Evolutionary conservation across 2,888 invertebrate species (phyloP).

Genomic region (Subacronicta megacephala): DNA sequence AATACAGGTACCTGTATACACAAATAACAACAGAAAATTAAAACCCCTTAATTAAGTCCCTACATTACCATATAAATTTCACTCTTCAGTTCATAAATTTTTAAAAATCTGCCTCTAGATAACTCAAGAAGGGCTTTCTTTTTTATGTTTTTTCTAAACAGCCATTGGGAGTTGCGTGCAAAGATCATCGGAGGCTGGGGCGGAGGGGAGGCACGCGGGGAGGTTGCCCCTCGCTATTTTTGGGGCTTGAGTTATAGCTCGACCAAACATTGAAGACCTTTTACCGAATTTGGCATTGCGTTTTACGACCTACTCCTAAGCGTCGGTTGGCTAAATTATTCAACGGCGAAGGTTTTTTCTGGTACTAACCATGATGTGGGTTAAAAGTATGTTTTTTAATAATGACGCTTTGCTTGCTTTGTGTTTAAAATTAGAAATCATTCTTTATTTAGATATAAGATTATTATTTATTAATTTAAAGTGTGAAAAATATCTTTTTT

Average conservation of each 20-base stretch:
- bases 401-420: constrained; percentile 62
- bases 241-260: constrained; percentile 86
- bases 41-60: constrained; percentile 40
- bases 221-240: constrained; percentile 84
- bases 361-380: constrained; percentile 65
- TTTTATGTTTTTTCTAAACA: constrained; percentile 75
- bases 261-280: constrained; percentile 88
- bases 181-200: constrained; percentile 80
- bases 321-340: constrained; percentile 84
- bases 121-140: constrained; percentile 65
- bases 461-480: neutral
- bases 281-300: constrained; percentile 85
- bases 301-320: constrained; percentile 85
- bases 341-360: constrained; percentile 70
- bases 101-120: constrained; percentile 58
- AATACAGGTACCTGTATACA: constrained; percentile 11
- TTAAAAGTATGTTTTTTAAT: constrained; percentile 70
- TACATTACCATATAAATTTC: constrained; percentile 34
- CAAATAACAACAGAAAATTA: constrained; percentile 10
- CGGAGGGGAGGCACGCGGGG: constrained; percentile 55
- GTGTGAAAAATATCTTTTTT: no score
- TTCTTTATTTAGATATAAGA: neutral
- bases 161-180: constrained; percentile 74
- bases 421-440: constrained; percentile 4
- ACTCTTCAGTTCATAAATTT: constrained; percentile 59